A percentile compares a stretch with the other conserved stretches of the same genome.
phyloP scores from a whole-genome alignment of 2,797 vertebrate genomes.

The Molossus alvarezi region DNA sequence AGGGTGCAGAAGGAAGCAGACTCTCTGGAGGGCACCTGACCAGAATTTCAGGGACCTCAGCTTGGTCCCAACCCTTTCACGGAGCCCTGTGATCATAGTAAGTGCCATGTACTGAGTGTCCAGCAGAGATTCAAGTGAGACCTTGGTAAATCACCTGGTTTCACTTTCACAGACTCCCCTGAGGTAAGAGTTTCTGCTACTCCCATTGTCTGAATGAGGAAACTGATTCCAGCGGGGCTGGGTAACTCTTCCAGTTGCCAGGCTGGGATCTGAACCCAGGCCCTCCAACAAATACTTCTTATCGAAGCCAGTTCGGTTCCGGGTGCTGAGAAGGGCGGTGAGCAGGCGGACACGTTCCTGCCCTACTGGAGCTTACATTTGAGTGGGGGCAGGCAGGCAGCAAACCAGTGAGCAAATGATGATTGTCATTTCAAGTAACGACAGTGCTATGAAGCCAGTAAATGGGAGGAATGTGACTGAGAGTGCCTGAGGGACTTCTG shows the following conservation, averaged over 20 bases:
- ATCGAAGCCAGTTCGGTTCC: neutral
- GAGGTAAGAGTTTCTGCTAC: neutral
- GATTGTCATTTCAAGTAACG: neutral
- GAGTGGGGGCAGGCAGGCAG: too few relatives aligned
- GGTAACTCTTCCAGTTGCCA: neutral
- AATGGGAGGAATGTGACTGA: neutral
- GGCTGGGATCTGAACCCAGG: neutral
- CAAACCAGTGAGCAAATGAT: neutral
- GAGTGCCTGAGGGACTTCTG: neutral
- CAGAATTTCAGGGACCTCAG: neutral
- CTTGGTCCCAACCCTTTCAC: neutral
- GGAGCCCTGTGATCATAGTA: rapidly evolving
- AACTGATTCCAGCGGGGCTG: neutral
- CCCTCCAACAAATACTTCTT: neutral
- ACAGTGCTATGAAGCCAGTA: neutral
- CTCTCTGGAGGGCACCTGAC: neutral
- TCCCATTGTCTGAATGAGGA: neutral
- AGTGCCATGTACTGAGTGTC: neutral
- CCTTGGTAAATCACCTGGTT: neutral
- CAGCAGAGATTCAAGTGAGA: neutral
- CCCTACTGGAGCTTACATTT: neutral
- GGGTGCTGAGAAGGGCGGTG: neutral
- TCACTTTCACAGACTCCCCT: neutral
- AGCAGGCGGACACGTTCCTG: neutral
- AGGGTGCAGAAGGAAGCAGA: neutral